Conservation (phyloP, 1,140 invertebrate genomes). For the Ylistrum balloti region DNA sequence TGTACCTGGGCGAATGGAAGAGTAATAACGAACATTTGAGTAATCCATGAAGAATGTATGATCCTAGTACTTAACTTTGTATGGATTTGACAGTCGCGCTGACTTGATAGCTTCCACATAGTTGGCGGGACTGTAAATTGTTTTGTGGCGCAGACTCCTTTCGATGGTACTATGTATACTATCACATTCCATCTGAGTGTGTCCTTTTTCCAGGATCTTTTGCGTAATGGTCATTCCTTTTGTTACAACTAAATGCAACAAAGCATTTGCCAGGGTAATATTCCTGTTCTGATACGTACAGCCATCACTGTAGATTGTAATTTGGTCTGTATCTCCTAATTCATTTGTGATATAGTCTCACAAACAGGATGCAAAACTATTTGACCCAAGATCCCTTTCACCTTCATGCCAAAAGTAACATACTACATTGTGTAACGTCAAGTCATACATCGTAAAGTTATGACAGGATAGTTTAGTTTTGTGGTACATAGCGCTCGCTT, state of each 20-base stretch:
- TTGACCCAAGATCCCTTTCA: slow-evolving; percentile 3
- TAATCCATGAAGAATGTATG: slow-evolving; percentile 42
- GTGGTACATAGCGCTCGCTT: slow-evolving; percentile 55
- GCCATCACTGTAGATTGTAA: slow-evolving; percentile 53
- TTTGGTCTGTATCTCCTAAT: not conserved
- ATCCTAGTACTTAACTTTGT: slow-evolving; percentile 49
- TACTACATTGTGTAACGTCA: not conserved
- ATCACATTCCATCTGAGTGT: slow-evolving; percentile 59
- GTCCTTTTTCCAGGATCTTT: slow-evolving; percentile 51
- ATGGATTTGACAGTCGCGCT: slow-evolving; percentile 33
- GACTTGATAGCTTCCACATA: slow-evolving; percentile 51
- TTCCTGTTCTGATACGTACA: slow-evolving; percentile 63
- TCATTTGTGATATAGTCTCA: slow-evolving; percentile 41
- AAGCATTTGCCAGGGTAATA: slow-evolving; percentile 42
- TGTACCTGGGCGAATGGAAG: slow-evolving; percentile 48
- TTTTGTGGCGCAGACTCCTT: slow-evolving; percentile 47
- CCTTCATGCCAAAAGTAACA: slow-evolving; percentile 55
- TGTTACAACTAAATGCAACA: not conserved
- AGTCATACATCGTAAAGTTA: slow-evolving; percentile 24
- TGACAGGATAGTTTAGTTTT: slow-evolving; percentile 59
- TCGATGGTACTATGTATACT: slow-evolving; percentile 52
- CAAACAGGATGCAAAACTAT: slow-evolving; percentile 49
- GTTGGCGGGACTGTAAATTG: slow-evolving; percentile 50
- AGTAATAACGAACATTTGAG: no score
- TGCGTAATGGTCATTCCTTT: not conserved